These are phyloP conservation scores for Piprites chloris DNA, from an alignment of 2,113 vertebrate genomes.

Conservation along the genomic window DNA sequence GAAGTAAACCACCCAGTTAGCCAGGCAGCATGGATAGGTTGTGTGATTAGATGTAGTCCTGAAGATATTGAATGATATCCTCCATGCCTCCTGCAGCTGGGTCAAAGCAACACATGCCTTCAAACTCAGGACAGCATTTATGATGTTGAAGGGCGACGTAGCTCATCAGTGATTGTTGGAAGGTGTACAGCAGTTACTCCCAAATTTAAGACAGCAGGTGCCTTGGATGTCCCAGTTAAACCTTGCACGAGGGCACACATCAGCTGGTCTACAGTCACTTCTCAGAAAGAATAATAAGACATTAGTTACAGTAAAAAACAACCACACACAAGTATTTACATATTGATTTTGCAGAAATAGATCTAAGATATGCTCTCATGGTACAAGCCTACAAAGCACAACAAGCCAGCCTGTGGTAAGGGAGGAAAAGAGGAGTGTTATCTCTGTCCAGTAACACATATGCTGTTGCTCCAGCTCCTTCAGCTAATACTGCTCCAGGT, in stretches of 20 bases:
- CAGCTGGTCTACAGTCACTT: neutral
- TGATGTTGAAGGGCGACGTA: neutral
- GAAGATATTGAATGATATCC: neutral
- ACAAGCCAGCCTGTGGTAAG: neutral
- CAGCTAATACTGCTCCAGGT: neutral
- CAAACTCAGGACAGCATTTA: neutral
- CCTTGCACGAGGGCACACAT: rapidly evolving
- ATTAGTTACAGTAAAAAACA: neutral
- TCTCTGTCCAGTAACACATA: neutral
- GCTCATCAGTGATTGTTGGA: neutral
- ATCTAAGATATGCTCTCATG: neutral
- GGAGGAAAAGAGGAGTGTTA: neutral
- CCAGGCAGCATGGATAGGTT: neutral
- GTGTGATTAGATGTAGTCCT: neutral
- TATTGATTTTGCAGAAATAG: neutral
- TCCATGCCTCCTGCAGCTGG: neutral
- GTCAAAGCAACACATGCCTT: neutral
- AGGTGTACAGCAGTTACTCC: neutral
- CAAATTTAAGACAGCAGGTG: neutral
- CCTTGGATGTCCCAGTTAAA: neutral
- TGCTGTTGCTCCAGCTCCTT: neutral
- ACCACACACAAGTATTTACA: neutral
- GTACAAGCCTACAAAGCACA: neutral
- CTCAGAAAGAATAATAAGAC: neutral
- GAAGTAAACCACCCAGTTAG: neutral